Evolutionary conservation across 2,888 invertebrate genomes (phyloP).

Genomic region (Heliconius aoede): DNA sequence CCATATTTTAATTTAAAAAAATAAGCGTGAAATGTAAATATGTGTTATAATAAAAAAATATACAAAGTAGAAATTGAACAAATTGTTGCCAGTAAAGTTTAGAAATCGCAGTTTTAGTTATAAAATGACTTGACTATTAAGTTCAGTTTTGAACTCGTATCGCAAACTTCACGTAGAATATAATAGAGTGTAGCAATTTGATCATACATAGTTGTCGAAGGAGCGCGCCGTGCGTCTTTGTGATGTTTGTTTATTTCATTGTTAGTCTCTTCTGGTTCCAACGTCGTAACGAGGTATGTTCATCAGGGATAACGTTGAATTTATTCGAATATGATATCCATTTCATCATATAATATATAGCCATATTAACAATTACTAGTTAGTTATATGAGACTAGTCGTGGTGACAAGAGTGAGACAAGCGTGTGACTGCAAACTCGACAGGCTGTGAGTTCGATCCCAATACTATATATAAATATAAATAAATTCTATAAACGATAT

Average conservation of each 20-base stretch:
- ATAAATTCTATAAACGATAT: too few species aligned
- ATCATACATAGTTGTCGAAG: background rate
- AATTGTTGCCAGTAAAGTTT: background rate
- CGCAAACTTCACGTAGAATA: constrained; percentile 21
- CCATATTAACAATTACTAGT: too few species aligned
- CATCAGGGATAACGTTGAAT: constrained; percentile 2
- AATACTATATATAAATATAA: too few species aligned
- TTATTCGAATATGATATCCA: background rate
- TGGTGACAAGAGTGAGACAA: too few species aligned
- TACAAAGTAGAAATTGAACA: background rate
- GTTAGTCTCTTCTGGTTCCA: constrained; percentile 12
- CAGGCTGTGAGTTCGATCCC: too few species aligned
- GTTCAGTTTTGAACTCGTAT: background rate
- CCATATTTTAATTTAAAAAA: too few species aligned
- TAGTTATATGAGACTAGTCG: too few species aligned
- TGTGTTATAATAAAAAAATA: background rate
- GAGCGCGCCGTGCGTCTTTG: constrained; percentile 9
- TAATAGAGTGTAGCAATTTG: constrained; percentile 10
- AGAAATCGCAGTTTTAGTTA: constrained; percentile 1
- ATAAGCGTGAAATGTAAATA: too few species aligned
- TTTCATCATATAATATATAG: too few species aligned
- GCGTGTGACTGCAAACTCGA: too few species aligned
- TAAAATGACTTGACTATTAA: background rate
- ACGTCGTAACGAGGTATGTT: constrained; percentile 11
- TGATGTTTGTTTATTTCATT: constrained; percentile 21